These are phyloP conservation scores for Nomada goodeniana DNA, from an alignment of 2,888 invertebrate genomes.

Conservation along the genomic window DNA sequence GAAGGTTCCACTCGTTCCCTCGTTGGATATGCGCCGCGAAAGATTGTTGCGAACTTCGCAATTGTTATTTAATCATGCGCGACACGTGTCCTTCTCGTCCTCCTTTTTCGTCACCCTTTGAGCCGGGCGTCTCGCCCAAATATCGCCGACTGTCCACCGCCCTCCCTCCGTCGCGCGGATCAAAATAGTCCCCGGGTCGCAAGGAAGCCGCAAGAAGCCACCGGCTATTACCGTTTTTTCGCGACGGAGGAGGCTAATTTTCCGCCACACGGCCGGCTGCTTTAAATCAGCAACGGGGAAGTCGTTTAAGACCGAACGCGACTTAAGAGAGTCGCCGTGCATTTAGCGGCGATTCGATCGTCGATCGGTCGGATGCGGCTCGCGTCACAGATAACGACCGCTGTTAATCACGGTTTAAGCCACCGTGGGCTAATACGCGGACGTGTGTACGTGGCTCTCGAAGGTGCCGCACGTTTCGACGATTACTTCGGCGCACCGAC, in stretches of 20 bases:
- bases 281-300: conserved; percentile 39
- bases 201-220: conserved; percentile 40
- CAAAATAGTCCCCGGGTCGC: no score
- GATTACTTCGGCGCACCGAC: conserved; percentile 48
- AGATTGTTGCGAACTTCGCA: no score
- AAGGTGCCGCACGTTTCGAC: conserved; percentile 21
- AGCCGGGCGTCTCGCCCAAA: no score
- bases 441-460: neutral
- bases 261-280: conserved; percentile 46
- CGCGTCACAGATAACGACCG: conserved; percentile 1
- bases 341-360: conserved; percentile 16
- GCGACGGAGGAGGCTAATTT: conserved; percentile 62
- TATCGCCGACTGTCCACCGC: no score
- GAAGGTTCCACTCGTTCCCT: no score
- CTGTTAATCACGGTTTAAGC: conserved; percentile 15
- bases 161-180: no score
- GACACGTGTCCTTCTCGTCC: no score
- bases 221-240: conserved; percentile 65
- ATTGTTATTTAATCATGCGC: no score
- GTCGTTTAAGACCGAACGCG: conserved; percentile 23
- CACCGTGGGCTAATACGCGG: conserved; percentile 11
- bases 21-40: no score
- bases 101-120: no score
- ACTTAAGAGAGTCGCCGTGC: neutral
- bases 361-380: conserved; percentile 12